Percentiles rank a stretch among this genome's conserved stretches.
These are phyloP conservation scores for Cyanocitta stelleri DNA, from an alignment of 2,113 vertebrate species.

Conservation along the genomic window DNA sequence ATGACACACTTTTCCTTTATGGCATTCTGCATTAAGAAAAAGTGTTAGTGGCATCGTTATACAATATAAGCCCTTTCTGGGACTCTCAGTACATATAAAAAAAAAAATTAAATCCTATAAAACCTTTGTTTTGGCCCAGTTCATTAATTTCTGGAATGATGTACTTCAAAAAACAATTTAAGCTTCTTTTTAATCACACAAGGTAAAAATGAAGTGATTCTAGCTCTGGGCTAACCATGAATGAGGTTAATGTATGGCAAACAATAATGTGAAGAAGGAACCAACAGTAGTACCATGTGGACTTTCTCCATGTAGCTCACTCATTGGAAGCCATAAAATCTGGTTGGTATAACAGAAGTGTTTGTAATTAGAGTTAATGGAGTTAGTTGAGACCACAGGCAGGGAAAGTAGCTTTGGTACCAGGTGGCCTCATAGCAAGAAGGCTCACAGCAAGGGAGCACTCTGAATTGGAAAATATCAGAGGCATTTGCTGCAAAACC, in stretches of 20 bases:
- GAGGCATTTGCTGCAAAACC: background rate
- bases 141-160: background rate
- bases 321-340: constrained; percentile 12
- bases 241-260: background rate
- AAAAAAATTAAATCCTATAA: background rate
- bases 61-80: background rate
- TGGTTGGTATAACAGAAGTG: constrained; percentile 28
- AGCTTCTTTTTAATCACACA: background rate
- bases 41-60: background rate
- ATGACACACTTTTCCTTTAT: background rate
- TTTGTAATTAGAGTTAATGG: constrained; percentile 44
- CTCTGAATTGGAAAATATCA: constrained; percentile 40
- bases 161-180: background rate
- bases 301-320: background rate
- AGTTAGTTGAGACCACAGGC: background rate
- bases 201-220: background rate
- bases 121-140: background rate
- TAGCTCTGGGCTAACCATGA: background rate
- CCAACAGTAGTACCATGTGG: background rate
- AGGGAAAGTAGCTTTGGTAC: constrained; percentile 56
- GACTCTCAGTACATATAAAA: background rate
- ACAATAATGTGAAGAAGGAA: background rate
- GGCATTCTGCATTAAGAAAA: background rate
- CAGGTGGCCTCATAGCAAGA: constrained; percentile 33
- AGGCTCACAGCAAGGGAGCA: constrained; percentile 14